Conservation (phyloP, 2,113 vertebrate genomes). For the Spea multiplicata region DNA sequence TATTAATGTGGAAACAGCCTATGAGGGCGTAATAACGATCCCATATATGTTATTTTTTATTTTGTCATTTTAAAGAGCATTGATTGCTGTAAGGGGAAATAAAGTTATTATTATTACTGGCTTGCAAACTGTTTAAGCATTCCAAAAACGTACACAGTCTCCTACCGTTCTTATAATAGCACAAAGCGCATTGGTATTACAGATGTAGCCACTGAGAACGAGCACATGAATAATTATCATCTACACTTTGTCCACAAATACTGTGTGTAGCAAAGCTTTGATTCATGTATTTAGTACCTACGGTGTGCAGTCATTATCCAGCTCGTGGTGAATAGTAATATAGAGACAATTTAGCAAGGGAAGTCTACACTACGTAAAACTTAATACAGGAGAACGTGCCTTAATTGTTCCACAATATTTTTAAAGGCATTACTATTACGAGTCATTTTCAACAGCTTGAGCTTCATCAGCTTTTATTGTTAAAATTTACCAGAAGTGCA, state of each 20-base stretch:
- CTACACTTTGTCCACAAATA: background rate
- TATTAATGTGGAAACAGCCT: too few species aligned
- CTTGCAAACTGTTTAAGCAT: too few species aligned
- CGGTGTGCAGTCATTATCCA: background rate
- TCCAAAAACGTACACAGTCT: background rate
- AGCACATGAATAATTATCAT: background rate
- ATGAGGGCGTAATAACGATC: too few species aligned
- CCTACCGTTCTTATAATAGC: background rate
- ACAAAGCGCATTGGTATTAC: background rate
- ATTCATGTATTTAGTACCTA: background rate
- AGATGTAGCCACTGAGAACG: background rate
- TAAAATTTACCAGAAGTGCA: too few species aligned
- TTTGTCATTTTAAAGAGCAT: too few species aligned
- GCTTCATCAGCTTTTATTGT: too few species aligned
- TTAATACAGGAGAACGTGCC: too few species aligned
- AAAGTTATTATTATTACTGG: too few species aligned
- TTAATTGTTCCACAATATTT: background rate
- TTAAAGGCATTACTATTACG: background rate
- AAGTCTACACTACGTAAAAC: background rate
- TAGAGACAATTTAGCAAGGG: background rate
- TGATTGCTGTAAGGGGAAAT: too few species aligned
- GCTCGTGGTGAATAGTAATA: background rate
- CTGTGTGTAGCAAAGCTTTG: background rate
- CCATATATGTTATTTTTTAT: too few species aligned
- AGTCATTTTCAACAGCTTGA: background rate